A percentile compares a stretch with the other conserved stretches of the same genome.
Conservation (phyloP, 2,113 vertebrate genomes). For the Pseudopipra pipra region DNA sequence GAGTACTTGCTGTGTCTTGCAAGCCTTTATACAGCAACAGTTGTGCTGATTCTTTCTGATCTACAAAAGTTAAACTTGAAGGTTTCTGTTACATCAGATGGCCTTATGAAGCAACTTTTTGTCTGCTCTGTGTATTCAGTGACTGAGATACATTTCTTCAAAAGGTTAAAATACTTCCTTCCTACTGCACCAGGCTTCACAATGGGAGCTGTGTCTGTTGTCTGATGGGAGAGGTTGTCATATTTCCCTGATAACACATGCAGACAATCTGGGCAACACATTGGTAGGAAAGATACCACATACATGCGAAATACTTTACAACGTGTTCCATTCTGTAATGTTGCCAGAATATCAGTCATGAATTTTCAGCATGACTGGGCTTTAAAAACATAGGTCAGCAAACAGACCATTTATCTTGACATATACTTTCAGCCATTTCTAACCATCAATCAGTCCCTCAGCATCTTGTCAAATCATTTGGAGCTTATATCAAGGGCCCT, state of each 20-base stretch:
- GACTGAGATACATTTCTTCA: background rate
- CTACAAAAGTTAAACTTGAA: background rate
- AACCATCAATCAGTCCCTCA: background rate
- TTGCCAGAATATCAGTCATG: background rate
- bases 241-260: background rate
- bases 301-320: background rate
- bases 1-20: background rate
- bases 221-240: background rate
- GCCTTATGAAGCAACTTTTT: background rate
- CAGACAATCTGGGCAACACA: background rate
- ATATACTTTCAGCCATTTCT: background rate
- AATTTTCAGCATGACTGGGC: background rate
- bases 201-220: background rate
- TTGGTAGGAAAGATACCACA: background rate
- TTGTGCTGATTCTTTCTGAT: background rate
- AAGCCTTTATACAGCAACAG: background rate
- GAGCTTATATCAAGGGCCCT: background rate
- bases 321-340: background rate
- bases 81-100: background rate
- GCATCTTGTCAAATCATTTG: background rate
- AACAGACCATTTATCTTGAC: background rate
- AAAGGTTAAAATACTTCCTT: background rate
- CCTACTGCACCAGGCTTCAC: background rate
- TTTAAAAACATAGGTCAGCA: background rate
- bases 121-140: background rate